phyloP scores from a whole-genome alignment of 2,113 vertebrate genomes.

The Hystrix brachyura region DNA sequence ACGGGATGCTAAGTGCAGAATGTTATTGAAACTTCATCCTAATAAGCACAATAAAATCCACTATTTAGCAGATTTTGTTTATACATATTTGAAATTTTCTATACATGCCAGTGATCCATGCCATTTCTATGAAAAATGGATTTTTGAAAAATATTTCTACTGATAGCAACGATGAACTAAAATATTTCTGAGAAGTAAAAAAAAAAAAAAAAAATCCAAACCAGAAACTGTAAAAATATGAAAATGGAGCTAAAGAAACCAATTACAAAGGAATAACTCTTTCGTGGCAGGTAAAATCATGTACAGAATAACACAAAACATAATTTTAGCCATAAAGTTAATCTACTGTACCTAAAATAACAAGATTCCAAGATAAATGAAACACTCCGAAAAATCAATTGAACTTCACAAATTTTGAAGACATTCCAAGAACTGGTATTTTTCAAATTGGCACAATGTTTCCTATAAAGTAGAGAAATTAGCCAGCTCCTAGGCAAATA shows the following conservation, averaged over 20 bases:
- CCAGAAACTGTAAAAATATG: conserved; percentile 60
- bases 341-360: conserved; percentile 77
- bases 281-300: conserved; percentile 74
- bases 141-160: neutral
- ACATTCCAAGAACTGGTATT: conserved; percentile 80
- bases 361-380: conserved; percentile 81
- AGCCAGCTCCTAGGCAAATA: neutral
- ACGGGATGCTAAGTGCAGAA: neutral
- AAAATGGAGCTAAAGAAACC: conserved; percentile 38
- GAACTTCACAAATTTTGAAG: conserved; percentile 79
- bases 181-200: neutral
- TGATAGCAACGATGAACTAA: conserved; percentile 16
- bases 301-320: conserved; percentile 65
- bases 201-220: neutral
- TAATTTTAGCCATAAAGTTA: conserved; percentile 72
- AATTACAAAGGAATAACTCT: conserved; percentile 71
- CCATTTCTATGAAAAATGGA: neutral
- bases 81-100: neutral
- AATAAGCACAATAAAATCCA: neutral
- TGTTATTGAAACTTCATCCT: neutral
- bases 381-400: conserved; percentile 75
- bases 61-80: neutral
- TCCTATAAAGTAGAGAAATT: conserved; percentile 66
- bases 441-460: conserved; percentile 82
- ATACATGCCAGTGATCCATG: neutral